Evolutionary conservation across 2,888 invertebrate genomes (phyloP).

Genomic region (Philaethria dido): DNA sequence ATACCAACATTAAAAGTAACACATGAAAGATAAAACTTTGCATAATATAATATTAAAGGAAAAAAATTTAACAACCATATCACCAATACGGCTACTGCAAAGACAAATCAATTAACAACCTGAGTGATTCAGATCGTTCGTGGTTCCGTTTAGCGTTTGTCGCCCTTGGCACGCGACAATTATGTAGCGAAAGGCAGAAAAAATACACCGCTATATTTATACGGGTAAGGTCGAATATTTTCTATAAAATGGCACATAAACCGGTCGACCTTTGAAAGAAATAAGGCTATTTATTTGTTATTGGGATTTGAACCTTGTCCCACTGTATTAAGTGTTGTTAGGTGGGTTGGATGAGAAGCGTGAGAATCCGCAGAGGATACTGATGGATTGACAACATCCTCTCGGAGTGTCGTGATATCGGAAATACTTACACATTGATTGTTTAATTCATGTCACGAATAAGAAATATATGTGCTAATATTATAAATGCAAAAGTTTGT

Average conservation of each 20-base stretch:
- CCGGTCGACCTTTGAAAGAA: slow-evolving; percentile 44
- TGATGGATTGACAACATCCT: slow-evolving; percentile 14
- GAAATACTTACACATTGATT: slow-evolving; percentile 5
- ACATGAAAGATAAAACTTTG: neutral
- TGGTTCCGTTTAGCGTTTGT: slow-evolving; percentile 40
- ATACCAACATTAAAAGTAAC: neutral
- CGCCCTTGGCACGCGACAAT: slow-evolving; percentile 52
- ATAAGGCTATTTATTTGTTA: slow-evolving; percentile 4
- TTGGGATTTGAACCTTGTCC: slow-evolving; percentile 12
- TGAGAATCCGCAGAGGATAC: slow-evolving; percentile 13
- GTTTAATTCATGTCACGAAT: neutral
- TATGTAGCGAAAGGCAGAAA: slow-evolving; percentile 52
- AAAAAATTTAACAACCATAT: neutral
- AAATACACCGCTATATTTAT: slow-evolving; percentile 29
- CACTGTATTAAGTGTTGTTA: neutral
- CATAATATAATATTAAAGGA: neutral
- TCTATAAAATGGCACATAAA: slow-evolving; percentile 25
- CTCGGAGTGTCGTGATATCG: neutral
- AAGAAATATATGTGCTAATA: neutral
- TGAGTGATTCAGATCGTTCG: slow-evolving; percentile 29
- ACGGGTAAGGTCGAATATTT: slow-evolving; percentile 32
- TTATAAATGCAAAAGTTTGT: too few species aligned
- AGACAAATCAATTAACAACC: slow-evolving; percentile 11
- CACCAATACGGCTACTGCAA: slow-evolving; percentile 2
- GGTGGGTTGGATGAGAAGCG: slow-evolving; percentile 6